Evolutionary conservation across 1,140 invertebrate genomes (phyloP).

Genomic region (Chelonus insularis): DNA sequence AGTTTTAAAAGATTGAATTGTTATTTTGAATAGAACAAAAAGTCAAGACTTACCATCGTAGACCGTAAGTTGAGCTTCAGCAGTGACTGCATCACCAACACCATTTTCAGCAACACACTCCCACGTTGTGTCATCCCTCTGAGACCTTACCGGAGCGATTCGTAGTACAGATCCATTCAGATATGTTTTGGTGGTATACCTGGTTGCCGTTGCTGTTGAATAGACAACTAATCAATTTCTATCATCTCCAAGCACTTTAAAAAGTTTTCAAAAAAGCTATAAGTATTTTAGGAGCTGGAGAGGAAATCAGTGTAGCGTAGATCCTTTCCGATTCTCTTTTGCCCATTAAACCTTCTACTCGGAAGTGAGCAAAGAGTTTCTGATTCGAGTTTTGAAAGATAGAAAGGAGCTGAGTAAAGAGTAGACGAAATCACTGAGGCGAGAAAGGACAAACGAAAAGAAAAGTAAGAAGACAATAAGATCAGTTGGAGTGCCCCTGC

Average conservation of each 20-base stretch:
- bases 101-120: conserved; percentile 97
- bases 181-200: conserved; percentile 73
- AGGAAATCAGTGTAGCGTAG: conserved; percentile 22
- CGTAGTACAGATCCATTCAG: conserved; percentile 79
- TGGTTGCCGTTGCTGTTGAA: conserved; percentile 67
- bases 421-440: not conserved
- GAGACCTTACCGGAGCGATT: conserved; percentile 85
- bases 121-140: conserved; percentile 86
- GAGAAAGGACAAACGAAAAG: conserved; percentile 15
- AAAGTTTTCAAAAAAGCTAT: not conserved
- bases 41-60: conserved; percentile 76
- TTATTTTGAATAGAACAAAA: not conserved
- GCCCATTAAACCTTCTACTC: conserved; percentile 12
- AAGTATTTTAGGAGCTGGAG: not conserved
- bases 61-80: conserved; percentile 83
- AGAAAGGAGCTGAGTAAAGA: not conserved
- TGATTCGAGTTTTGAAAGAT: conserved; percentile 9
- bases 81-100: conserved; percentile 89
- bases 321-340: conserved; percentile 27
- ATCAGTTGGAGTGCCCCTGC: conserved; percentile 14
- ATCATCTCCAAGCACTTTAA: not conserved
- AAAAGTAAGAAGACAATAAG: conserved; percentile 25
- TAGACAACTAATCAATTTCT: not conserved
- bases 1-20: not conserved
- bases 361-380: conserved; percentile 16